Conservation (phyloP, 2,888 invertebrate genomes). For the Acleris emargana region DNA sequence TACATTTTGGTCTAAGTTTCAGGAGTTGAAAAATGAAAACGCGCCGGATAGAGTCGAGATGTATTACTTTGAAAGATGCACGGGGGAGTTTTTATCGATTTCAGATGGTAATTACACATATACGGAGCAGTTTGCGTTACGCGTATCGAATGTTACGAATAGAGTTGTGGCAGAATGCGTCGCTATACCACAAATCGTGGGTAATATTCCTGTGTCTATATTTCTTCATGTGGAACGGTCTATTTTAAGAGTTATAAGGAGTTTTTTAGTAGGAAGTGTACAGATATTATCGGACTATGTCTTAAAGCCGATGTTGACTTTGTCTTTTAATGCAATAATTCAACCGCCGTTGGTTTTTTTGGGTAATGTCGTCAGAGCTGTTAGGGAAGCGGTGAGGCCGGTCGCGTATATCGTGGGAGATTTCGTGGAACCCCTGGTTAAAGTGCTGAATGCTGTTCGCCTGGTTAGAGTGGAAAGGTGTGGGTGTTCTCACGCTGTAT, state of each 20-base stretch:
- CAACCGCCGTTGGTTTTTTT: constrained; percentile 24
- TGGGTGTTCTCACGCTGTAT: constrained; percentile 14
- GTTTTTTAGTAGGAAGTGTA: constrained; percentile 11
- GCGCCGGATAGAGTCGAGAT: constrained; percentile 24
- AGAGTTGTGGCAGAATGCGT: constrained; percentile 15
- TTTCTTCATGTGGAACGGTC: constrained; percentile 14
- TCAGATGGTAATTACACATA: constrained; percentile 18
- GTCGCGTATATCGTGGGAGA: constrained; percentile 14
- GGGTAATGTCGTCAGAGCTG: constrained; percentile 16
- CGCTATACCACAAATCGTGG: constrained; percentile 15
- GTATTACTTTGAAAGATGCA: constrained; percentile 21
- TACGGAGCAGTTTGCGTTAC: constrained; percentile 11
- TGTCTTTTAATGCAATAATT: constrained; percentile 21
- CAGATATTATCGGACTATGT: constrained; percentile 30
- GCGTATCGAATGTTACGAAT: constrained; percentile 14
- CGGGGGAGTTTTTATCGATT: constrained; percentile 11
- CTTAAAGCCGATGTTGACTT: constrained; percentile 16
- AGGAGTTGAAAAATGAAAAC: background rate
- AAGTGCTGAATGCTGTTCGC: constrained; percentile 22
- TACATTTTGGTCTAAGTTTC: constrained; percentile 18
- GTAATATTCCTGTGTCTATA: constrained; percentile 13
- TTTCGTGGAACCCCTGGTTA: constrained; percentile 22
- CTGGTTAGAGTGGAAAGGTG: constrained; percentile 19
- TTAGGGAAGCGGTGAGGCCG: constrained; percentile 13
- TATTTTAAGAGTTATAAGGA: constrained; percentile 3